These are phyloP conservation scores for Epizoanthus rinbou DNA, from an alignment of 92 coral and sea anemone genomes.

Conservation along the genomic window DNA sequence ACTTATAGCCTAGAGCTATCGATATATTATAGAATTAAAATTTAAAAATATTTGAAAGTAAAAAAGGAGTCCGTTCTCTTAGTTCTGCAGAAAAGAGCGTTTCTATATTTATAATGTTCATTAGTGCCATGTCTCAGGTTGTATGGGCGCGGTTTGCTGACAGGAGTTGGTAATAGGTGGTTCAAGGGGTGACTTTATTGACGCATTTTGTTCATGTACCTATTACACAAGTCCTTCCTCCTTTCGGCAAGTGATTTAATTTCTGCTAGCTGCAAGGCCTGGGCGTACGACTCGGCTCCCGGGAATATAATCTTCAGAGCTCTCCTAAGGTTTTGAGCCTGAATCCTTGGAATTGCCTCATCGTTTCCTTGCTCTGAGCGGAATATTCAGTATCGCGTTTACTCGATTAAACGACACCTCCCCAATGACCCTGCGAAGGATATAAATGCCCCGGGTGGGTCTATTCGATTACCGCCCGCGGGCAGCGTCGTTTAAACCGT, in stretches of 20 bases:
- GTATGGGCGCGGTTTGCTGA: neutral
- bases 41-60: neutral
- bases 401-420: too few relatives aligned
- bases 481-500: too few relatives aligned
- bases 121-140: neutral
- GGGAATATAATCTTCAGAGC: neutral
- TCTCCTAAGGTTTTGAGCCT: too few relatives aligned
- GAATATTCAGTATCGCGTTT: too few relatives aligned
- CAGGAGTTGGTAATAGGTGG: neutral
- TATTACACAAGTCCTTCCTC: neutral
- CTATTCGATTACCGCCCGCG: too few relatives aligned
- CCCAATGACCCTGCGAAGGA: too few relatives aligned
- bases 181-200: neutral
- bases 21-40: too few relatives aligned
- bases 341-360: too few relatives aligned
- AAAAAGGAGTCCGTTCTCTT: slow-evolving; percentile 2
- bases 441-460: too few relatives aligned
- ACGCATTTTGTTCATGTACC: neutral
- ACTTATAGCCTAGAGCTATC: too few relatives aligned
- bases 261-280: neutral
- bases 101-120: neutral
- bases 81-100: neutral
- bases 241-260: slow-evolving; percentile 1
- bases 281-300: neutral
- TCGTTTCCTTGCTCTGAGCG: too few relatives aligned